Base-by-base conservation (phyloP, 2,888 invertebrate genomes). In the Falcaria lacertinaria region DNA sequence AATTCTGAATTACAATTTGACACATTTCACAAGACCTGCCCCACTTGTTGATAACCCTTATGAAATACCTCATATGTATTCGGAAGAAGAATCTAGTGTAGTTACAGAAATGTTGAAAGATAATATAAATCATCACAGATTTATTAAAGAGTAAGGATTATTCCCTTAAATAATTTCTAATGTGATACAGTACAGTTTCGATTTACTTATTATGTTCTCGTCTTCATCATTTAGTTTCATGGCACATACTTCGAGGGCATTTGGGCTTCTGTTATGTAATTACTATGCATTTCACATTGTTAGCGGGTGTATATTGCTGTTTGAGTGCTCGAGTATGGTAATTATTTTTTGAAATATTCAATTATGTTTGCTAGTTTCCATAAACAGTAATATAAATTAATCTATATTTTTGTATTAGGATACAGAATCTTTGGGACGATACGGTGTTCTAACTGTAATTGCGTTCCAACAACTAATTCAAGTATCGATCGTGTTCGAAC, bases 241-340 rank as follows among this genome's bases (percentile, higher is more conserved):
- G 33, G 36, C 47, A n/a, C 47, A 46, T 35, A 56, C 62, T 52
- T 58, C 62, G 0, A 48, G 52, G n/a, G 54, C 56, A n/a, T 71
- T 68, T 40, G 71, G 70, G 8, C 50, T 56, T 15, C 44, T 56
- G 14, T 46, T 71, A 4, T 54, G 57, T 4, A 2, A 57, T 3
- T 61, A 62, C 46, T 69, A 57, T 42, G 32, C 47, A 6, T 68
- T 65, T 41, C 64, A 69, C 48, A 61, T 63, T 45, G 35, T 60
- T 17, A 47, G 49, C 28, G 57, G 59, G 0, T 71, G 70, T 43
- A 39, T 71, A 11, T 17, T 70, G 17, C 47, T 71, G 6, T 47
- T 71, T 11, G 62, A 66, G 42, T 67, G 64, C 45, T 63, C 65
- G 4, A 52, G 57, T 17, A 37, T 64, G 69, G 69, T 32, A 32